Conservation (phyloP, 2,888 invertebrate species). For the Hirudinaria manillensis region DNA sequence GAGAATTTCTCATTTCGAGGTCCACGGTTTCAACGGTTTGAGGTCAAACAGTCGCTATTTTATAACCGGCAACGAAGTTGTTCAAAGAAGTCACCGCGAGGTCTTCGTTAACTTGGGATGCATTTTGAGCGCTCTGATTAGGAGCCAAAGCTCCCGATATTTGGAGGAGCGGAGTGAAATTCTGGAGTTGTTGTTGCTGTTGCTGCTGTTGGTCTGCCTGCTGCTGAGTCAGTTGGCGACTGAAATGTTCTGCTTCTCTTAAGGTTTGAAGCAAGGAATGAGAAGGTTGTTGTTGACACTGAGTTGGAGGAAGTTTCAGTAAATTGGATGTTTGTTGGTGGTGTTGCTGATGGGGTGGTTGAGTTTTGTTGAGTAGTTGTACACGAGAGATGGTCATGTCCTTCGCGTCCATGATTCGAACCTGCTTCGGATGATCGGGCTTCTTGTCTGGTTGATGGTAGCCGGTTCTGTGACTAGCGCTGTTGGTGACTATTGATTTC, state of each 20-base stretch:
- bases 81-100: not conserved
- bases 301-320: not conserved
- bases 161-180: not conserved
- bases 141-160: not conserved
- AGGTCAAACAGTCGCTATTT: slow-evolving; percentile 8
- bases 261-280: no score
- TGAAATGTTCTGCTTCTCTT: no score
- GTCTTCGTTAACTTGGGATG: not conserved
- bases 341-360: not conserved
- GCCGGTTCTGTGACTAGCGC: not conserved
- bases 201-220: not conserved
- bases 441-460: not conserved
- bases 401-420: not conserved
- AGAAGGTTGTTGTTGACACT: not conserved
- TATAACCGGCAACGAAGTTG: slow-evolving; percentile 4
- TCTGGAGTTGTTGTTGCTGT: not conserved
- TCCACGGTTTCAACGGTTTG: not conserved
- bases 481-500: not conserved
- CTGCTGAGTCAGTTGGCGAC: no score
- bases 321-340: no score
- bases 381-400: not conserved
- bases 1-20: no score
- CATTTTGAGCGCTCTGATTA: no score
- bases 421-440: not conserved
- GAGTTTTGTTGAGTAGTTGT: not conserved